Percentiles rank a stretch among this genome's conserved stretches.
These are phyloP conservation scores for Tiliqua scincoides DNA, from an alignment of 2,113 vertebrate genomes.

Conservation along the genomic window DNA sequence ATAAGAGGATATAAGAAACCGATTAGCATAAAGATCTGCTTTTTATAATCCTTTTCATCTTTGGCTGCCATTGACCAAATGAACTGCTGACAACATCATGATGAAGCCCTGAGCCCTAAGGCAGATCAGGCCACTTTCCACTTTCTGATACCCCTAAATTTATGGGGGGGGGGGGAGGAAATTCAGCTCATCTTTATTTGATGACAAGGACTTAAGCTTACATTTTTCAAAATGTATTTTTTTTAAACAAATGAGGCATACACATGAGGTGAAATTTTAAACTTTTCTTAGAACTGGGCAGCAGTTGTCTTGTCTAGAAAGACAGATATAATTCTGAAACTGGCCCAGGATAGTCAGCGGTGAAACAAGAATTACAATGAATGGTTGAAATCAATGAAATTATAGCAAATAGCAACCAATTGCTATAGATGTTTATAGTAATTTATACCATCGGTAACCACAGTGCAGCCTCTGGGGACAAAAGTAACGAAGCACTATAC, in stretches of 20 bases:
- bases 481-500: conserved; percentile 14
- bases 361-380: not conserved
- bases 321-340: conserved; percentile 28
- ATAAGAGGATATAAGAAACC: not conserved
- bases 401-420: not conserved
- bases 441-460: not conserved
- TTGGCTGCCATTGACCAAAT: conserved; percentile 18
- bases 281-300: conserved; percentile 1
- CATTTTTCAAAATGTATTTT: not conserved
- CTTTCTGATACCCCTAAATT: not conserved
- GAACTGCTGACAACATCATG: not conserved
- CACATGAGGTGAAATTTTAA: not conserved
- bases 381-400: not conserved
- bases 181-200: conserved; percentile 1
- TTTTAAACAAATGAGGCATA: not conserved
- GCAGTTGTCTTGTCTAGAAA: not conserved
- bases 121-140: fast-evolving
- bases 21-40: conserved; percentile 2
- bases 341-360: conserved; percentile 1
- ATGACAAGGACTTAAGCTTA: not conserved
- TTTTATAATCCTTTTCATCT: not conserved
- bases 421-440: too few relatives aligned
- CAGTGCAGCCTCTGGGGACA: too few relatives aligned
- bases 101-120: not conserved
- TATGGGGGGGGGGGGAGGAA: not conserved